phyloP scores from a whole-genome alignment of 2,797 vertebrate species.

The Zalophus californianus region DNA sequence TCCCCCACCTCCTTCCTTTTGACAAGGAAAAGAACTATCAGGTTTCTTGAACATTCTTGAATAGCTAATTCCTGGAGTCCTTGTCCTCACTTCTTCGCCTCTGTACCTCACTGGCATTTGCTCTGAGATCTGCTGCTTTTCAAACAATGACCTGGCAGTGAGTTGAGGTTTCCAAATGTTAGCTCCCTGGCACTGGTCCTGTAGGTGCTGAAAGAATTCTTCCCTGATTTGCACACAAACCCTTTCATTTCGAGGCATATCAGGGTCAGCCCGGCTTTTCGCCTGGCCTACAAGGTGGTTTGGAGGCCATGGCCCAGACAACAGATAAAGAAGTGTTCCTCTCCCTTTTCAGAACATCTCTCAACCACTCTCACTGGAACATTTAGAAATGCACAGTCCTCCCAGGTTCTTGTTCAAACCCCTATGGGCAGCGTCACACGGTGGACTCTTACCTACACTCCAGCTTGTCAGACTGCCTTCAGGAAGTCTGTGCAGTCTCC shows the following conservation, averaged over 20 bases:
- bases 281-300: conserved; percentile 65
- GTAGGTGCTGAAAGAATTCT: conserved; percentile 66
- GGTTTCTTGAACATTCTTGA: conserved; percentile 71
- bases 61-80: conserved; percentile 78
- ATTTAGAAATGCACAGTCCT: background rate
- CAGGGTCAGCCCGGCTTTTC: conserved; percentile 43
- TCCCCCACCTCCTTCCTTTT: background rate
- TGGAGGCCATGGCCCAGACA: conserved; percentile 47
- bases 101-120: conserved; percentile 66
- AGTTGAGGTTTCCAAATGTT: conserved; percentile 79
- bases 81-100: conserved; percentile 67
- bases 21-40: conserved; percentile 69
- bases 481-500: background rate
- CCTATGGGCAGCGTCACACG: background rate
- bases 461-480: background rate
- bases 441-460: background rate
- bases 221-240: conserved; percentile 68
- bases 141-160: conserved; percentile 71
- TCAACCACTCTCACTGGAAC: background rate
- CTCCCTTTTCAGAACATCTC: background rate
- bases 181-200: conserved; percentile 72
- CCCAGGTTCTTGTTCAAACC: background rate
- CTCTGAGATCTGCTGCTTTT: conserved; percentile 76
- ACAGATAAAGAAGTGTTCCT: background rate
- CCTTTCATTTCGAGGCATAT: conserved; percentile 65